These are phyloP conservation scores for Charanyca ferruginea DNA, from an alignment of 2,888 invertebrate genomes.

Conservation along the genomic window DNA sequence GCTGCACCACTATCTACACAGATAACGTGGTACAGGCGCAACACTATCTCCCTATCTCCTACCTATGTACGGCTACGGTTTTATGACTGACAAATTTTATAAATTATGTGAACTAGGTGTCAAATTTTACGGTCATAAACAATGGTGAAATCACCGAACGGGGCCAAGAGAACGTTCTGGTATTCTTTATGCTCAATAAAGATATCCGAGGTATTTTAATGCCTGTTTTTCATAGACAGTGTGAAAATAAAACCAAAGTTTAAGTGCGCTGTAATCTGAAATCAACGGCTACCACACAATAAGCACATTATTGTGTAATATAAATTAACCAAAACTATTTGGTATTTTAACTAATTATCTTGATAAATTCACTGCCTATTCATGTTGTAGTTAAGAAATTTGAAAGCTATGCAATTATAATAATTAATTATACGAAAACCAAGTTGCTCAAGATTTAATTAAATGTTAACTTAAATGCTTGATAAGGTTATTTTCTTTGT, in stretches of 20 bases:
- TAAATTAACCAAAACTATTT: slow-evolving; percentile 55
- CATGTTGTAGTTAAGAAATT: slow-evolving; percentile 56
- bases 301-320: slow-evolving; percentile 37
- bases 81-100: slow-evolving; percentile 66
- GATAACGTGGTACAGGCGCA: slow-evolving; percentile 67
- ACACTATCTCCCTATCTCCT: slow-evolving; percentile 47
- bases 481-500: slow-evolving; percentile 6
- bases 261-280: slow-evolving; percentile 50
- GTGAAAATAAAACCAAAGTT: slow-evolving; percentile 59
- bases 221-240: slow-evolving; percentile 59
- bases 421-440: slow-evolving; percentile 37
- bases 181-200: slow-evolving; percentile 62
- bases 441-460: slow-evolving; percentile 27
- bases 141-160: slow-evolving; percentile 63
- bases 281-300: slow-evolving; percentile 56
- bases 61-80: slow-evolving; percentile 46
- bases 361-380: slow-evolving; percentile 46
- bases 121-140: slow-evolving; percentile 64
- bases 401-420: slow-evolving; percentile 51
- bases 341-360: slow-evolving; percentile 55
- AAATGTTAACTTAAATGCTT: slow-evolving; percentile 13
- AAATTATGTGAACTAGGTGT: slow-evolving; percentile 62
- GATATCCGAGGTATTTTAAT: slow-evolving; percentile 65
- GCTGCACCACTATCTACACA: slow-evolving; percentile 49
- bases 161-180: slow-evolving; percentile 58